These are phyloP conservation scores for Cryptus armator DNA, from an alignment of 2,888 invertebrate genomes.

Conservation along the genomic window DNA sequence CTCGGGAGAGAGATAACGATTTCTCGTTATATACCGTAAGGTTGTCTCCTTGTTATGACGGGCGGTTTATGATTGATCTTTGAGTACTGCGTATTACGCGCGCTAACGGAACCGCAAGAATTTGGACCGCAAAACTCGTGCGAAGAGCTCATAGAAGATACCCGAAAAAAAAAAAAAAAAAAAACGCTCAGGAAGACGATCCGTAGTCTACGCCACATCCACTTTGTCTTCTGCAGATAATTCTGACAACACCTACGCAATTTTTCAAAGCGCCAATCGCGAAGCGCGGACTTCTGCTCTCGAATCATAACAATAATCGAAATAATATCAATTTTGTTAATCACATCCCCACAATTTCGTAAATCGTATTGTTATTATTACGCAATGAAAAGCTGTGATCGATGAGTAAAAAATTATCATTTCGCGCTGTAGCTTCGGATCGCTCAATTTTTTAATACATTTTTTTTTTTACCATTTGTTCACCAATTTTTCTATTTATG, in stretches of 20 bases:
- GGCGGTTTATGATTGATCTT: slow-evolving; percentile 48
- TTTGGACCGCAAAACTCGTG: slow-evolving; percentile 60
- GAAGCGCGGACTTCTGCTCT: neutral
- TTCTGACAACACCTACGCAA: neutral
- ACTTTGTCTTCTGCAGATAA: neutral
- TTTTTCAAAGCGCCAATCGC: neutral
- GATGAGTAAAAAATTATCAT: no score
- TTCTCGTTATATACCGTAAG: slow-evolving; percentile 52
- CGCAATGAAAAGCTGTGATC: no score
- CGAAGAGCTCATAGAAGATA: slow-evolving; percentile 27
- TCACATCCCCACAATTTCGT: no score
- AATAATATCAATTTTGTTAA: no score
- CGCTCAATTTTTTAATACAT: no score
- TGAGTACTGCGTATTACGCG: slow-evolving; percentile 44
- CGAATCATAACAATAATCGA: neutral
- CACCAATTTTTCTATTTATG: no score
- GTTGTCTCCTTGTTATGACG: slow-evolving; percentile 53
- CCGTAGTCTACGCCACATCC: slow-evolving; percentile 34
- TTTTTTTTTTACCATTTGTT: no score
- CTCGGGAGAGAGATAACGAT: slow-evolving; percentile 51
- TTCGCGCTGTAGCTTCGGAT: no score
- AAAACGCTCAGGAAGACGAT: neutral
- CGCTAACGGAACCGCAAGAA: slow-evolving; percentile 57
- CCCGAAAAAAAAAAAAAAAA: slow-evolving; percentile 10
- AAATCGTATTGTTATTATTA: no score